Evolutionary conservation across 2,888 invertebrate species (phyloP), one percentile per base, ranked within the genome.

Genomic region (Neoascia interrupta): DNA sequence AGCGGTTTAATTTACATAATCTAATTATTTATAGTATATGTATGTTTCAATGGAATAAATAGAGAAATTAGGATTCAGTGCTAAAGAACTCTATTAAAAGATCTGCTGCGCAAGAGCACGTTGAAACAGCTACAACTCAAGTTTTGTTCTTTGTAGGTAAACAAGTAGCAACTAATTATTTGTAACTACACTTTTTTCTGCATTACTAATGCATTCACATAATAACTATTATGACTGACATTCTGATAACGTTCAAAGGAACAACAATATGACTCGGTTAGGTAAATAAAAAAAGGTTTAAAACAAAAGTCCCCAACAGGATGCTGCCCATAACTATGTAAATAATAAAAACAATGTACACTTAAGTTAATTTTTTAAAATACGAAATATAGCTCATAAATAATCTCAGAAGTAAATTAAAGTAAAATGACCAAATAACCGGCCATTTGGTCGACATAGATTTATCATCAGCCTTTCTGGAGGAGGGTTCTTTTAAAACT

Each of bases 341-440:
- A 37, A 45, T 66, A 53, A 70, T n/a, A 5, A 31, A 31, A 31
- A 4, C 31, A 60, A 49, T 21, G 13, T 64, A 56, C 13, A 36
- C 49, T 63, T 56, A 63, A 0, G 4, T 45, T 13, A 70, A 51
- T 56, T 61, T 28, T 41, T 16, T 63, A 69, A 56, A 73, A 47
- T 43, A 49, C 34, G 26, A 15, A 15, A 43, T 37, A 36, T 37
- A 53, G 37, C 34, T 28, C 13, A 66, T 34, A 64, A 76, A 76
- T 72, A 76, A 76, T 76, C 76, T 76, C 76, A 72, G 58, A 66
- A 60, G 8, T 39, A n/a, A 31, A 6, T n/a, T 2, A 31, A 31
- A 19, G 18, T 53, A 66, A 26, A 64, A 36, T 36, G 36, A 43
- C n/a, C 19, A 66, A 61, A 16, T 31, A 69, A 34, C 69, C 43